Base-by-base conservation (phyloP, 2,888 invertebrate genomes). In the Scaptodrosophila latifasciaeformis region DNA sequence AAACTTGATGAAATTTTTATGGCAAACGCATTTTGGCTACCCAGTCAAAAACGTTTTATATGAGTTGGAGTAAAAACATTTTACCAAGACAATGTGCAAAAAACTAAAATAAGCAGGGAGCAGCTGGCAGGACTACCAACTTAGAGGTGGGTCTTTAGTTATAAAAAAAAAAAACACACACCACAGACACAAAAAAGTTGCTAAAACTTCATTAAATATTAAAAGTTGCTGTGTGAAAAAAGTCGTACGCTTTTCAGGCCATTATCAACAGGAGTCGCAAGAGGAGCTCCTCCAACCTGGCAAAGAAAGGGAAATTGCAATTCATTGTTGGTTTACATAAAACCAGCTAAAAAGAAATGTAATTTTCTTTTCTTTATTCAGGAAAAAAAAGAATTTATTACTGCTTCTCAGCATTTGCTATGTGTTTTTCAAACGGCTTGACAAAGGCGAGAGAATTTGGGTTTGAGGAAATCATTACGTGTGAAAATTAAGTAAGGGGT, bases 1-100 rank as follows among this genome's bases (percentile, higher is more conserved):
- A 61, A 65, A 70, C 67, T 75, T 75, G 78, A 75, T 75, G 78
- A 75, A 78, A 75, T 70, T 78, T 75, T 75, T 67, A 75, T 78
- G 63, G 65, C 67, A 55, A n/a, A 77, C 68, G 74, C 77, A 76
- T 72, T 76, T 67, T 60, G 54, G 44, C 59, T n/a, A 59, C 47
- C 35, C 40, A 50, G 47, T 17, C n/a, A 31, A 45, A 45, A 45
- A 17, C 19, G 34, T n/a, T 46, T 46, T 46, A 34, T 21, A 34
- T 34, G 34, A n/a, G n/a, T n/a, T n/a, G n/a, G n/a, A n/a, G n/a
- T n/a, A n/a, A n/a, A n/a, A n/a, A n/a, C n/a, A n/a, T n/a, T n/a
- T n/a, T n/a, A n/a, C n/a, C 21, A 24, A 43, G 21, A n/a, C 27
- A 2, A 15, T 7, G 35, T 12, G 12, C n/a, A n/a, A 37, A 49